A percentile compares a stretch with the other conserved stretches of the same genome.
These are phyloP conservation scores for Agapornis canus DNA, from an alignment of 2,797 vertebrate genomes.

Conservation along the genomic window DNA sequence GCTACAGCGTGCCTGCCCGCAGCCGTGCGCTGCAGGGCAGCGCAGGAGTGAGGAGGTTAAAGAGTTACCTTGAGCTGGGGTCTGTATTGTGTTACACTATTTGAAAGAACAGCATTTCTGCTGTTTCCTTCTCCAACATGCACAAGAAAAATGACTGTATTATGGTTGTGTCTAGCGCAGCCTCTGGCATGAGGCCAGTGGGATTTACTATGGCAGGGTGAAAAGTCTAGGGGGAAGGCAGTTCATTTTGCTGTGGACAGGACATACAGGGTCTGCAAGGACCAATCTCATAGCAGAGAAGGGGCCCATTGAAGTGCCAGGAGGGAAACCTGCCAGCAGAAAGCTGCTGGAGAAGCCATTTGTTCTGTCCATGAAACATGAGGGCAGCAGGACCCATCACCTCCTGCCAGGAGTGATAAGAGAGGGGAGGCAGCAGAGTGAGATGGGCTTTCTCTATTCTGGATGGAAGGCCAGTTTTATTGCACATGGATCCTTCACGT, in stretches of 20 bases:
- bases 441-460: background rate
- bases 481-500: background rate
- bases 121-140: conserved; percentile 70
- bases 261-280: conserved; percentile 43
- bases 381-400: conserved; percentile 49
- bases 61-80: conserved; percentile 68
- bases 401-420: conserved; percentile 22
- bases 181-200: conserved; percentile 57
- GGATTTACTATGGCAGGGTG: conserved; percentile 73
- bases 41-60: conserved; percentile 48
- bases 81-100: conserved; percentile 74
- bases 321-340: conserved; percentile 40
- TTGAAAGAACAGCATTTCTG: conserved; percentile 72
- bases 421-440: background rate
- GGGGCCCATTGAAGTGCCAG: conserved; percentile 14
- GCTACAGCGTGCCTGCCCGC: background rate
- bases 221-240: conserved; percentile 65
- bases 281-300: background rate
- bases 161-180: conserved; percentile 68
- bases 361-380: conserved; percentile 1
- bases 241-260: conserved; percentile 45
- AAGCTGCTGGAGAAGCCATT: conserved; percentile 57
- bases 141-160: conserved; percentile 73
- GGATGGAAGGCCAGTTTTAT: background rate
- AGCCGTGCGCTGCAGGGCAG: background rate